Base-by-base conservation (phyloP, 2,113 vertebrate species). In the Upupa epops region DNA sequence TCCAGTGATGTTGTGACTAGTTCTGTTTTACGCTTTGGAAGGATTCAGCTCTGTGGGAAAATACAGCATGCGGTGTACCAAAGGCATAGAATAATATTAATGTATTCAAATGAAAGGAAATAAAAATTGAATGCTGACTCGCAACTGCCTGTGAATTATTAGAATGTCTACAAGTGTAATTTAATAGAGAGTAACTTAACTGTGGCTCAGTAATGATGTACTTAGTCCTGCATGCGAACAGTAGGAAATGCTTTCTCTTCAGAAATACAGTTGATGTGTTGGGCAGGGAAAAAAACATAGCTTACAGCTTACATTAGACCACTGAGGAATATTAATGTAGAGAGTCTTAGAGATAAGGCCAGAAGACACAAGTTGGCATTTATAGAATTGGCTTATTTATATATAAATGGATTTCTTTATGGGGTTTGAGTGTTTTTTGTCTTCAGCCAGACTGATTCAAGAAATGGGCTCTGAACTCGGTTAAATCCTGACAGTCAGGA, bases 121-220 rank as follows among this genome's bases (percentile, higher is more conserved):
- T 58, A 83, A 87, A 89, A 85, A 79, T 69, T 45, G 52, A 88
- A 80, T 73, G 56, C 79, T 94, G 83, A 86, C 45, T 79, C 13
- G 36, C 48, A 72, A 84, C 61, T 91, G 71, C 66, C 80, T 82
- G 74, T 94, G 93, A 95, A 94, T 96, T 94, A 75, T 89, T 95
- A 89, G 88, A 96, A 96, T 92, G 58, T 88, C 68, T 70, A 74
- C 61, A 94, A 96, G 42, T 59, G 34, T 94, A 96, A 79, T 89
- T 96, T 97, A 96, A 95, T 94, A 91, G 82, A 88, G 82, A 60
- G 10, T 79, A 69, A 78, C 77, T 97, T 96, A 40, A 96, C 85
- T 92, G 89, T 92, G 92, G 84, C 51, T 89, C 61, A 15, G 61
- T 75, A 72, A 72, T 90, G 74, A 31, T 17, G 7, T 71, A 66